These are phyloP conservation scores for Drosophila atripex DNA, from an alignment of 2,888 invertebrate genomes.

Conservation along the genomic window DNA sequence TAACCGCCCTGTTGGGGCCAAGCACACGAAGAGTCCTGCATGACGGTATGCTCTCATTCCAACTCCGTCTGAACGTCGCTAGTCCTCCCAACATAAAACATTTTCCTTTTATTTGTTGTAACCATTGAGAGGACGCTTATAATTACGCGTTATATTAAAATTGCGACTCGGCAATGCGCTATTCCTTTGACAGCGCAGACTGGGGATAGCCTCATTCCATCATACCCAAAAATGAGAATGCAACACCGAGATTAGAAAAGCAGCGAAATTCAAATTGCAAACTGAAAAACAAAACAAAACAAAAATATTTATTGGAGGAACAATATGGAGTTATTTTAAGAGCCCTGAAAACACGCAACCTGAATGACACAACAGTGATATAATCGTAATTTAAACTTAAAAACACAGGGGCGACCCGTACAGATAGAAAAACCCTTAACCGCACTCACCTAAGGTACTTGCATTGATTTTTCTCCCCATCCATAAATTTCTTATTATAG, in stretches of 20 bases:
- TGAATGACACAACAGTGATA: slow-evolving; percentile 40
- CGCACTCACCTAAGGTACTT: slow-evolving; percentile 20
- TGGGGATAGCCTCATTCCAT: not conserved
- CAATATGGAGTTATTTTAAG: slow-evolving; percentile 13
- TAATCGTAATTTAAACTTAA: slow-evolving; percentile 24
- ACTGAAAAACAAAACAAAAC: slow-evolving; percentile 6
- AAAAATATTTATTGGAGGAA: slow-evolving; percentile 11
- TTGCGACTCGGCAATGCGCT: slow-evolving; percentile 20
- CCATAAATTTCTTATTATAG: slow-evolving; percentile 21
- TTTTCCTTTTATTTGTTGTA: slow-evolving; percentile 37
- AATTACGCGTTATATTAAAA: slow-evolving; percentile 9
- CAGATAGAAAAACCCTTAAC: slow-evolving; percentile 6
- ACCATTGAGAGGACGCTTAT: slow-evolving; percentile 23
- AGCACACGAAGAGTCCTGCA: not conserved
- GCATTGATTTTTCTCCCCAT: slow-evolving; percentile 41
- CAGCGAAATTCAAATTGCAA: slow-evolving; percentile 12
- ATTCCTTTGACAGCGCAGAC: slow-evolving; percentile 5
- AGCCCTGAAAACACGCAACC: slow-evolving; percentile 29
- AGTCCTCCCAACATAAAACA: slow-evolving; percentile 37
- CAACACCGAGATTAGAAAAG: not conserved
- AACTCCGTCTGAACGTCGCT: slow-evolving; percentile 4
- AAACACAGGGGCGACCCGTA: slow-evolving; percentile 1
- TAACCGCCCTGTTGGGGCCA: not conserved
- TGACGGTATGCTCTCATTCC: slow-evolving; percentile 30
- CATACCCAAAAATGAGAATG: not conserved